phyloP scores from a whole-genome alignment of 1,140 invertebrate genomes.

The Lysiphlebus fabarum region DNA sequence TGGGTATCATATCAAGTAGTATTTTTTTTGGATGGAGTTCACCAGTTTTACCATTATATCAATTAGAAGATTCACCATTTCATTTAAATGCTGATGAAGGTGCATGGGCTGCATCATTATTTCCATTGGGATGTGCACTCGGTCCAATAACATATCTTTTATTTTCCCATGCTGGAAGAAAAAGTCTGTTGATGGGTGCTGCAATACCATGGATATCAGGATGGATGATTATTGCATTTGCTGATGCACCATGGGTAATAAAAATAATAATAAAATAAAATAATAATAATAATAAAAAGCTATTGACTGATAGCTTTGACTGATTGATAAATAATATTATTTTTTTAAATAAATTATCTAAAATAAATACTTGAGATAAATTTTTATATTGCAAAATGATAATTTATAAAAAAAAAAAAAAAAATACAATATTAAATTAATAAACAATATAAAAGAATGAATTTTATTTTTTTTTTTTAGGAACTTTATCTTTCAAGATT shows the following conservation, averaged over 20 bases:
- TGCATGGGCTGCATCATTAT: constrained; percentile 26
- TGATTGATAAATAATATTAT: too few relatives aligned
- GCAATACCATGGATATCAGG: constrained; percentile 61
- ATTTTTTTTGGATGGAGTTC: constrained; percentile 29
- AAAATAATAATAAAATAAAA: too few relatives aligned
- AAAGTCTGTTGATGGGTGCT: constrained; percentile 60
- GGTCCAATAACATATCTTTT: constrained; percentile 14
- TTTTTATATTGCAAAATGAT: too few relatives aligned
- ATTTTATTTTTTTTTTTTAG: constrained; percentile 51
- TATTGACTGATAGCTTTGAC: too few relatives aligned
- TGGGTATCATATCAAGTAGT: constrained; percentile 25
- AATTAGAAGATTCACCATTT: constrained; percentile 15
- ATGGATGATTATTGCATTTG: constrained; percentile 62
- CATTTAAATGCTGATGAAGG: constrained; percentile 19
- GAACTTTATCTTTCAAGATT: constrained; percentile 33
- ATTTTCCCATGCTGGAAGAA: constrained; percentile 58
- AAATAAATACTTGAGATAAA: too few relatives aligned
- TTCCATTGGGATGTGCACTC: constrained; percentile 10
- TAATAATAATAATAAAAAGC: too few relatives aligned
- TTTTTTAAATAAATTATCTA: too few relatives aligned
- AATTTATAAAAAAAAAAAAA: too few relatives aligned
- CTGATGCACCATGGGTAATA: constrained; percentile 26
- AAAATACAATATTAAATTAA: too few relatives aligned
- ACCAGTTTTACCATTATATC: constrained; percentile 23
- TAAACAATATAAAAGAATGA: too few relatives aligned